Base-by-base conservation (phyloP, 1,140 invertebrate species). In the Alviniconcha marisindica region DNA sequence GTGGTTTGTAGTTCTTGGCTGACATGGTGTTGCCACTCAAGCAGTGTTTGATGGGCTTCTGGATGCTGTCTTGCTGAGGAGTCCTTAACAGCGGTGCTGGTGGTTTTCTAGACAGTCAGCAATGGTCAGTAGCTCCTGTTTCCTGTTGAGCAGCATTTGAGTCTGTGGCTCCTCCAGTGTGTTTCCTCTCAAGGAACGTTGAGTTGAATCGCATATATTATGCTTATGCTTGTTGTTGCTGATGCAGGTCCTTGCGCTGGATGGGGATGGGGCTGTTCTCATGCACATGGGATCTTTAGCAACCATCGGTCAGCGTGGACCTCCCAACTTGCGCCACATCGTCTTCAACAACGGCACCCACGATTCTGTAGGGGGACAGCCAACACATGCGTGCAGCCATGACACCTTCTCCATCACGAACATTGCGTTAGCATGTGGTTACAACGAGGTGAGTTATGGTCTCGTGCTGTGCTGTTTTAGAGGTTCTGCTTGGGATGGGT, bases 271-370 rank as follows among this genome's bases (percentile, higher is more conserved):
- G 15, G 88, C 93, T 69, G 89, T 92, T 2, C 91, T 94, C 12
- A 94, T 94, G 94, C 94, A 94, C 83, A 92, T 94, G 92, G 93
- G 94, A 54, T 81, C 91, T 60, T 80, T 94, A 80, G 92, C 93
- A 40, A 93, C 92, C 4, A 90, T 94, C 36, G 94, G 91, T 44
- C 92, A 93, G 84, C 83, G 86, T 18, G 80, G 80, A 1, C 88
- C 90, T 18, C 33, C 86, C 14, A 94, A 94, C 80, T 92, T 93
- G 51, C 92, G 92, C 76, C 94, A 94, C 83, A 91, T 94, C 28
- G 88, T 94, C 14, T 87, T 94, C 40, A 94, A 94, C 84, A 94
- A 94, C 87, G 93, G 93, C 51, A 89, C 91, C 44, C 94, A 94
- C 87, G 94, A 94, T 79, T 94, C 93, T 42, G 94, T 94, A 7